Percentiles rank a stretch among this genome's conserved stretches.
These are phyloP conservation scores for Mirounga angustirostris DNA, from an alignment of 2,113 vertebrate species.

Conservation along the genomic window DNA sequence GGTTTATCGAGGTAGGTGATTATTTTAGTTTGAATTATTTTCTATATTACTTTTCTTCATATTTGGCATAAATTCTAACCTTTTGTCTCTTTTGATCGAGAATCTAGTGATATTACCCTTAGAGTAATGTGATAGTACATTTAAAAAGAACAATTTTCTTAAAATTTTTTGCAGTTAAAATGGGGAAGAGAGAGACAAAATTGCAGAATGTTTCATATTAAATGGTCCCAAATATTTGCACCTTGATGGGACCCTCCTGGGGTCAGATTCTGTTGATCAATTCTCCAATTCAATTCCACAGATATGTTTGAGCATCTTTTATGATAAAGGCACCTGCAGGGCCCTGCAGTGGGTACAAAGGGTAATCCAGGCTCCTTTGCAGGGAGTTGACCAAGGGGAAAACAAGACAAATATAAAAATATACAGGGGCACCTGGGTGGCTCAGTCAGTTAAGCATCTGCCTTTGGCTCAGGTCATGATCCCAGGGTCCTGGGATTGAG, in stretches of 20 bases:
- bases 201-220: not conserved
- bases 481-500: not conserved
- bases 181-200: not conserved
- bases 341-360: not conserved
- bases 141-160: not conserved
- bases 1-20: conserved; percentile 85
- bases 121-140: not conserved
- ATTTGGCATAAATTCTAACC: not conserved
- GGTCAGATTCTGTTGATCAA: not conserved
- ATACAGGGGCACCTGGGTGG: not conserved
- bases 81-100: conserved; percentile 53
- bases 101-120: not conserved
- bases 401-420: not conserved
- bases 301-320: not conserved
- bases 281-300: not conserved
- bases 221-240: not conserved
- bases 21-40: not conserved
- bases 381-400: not conserved
- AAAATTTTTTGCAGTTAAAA: not conserved
- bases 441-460: not conserved
- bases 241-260: not conserved
- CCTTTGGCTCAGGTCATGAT: not conserved
- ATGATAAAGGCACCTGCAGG: not conserved
- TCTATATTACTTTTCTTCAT: not conserved
- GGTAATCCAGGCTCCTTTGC: not conserved